Conservation (phyloP, 1,140 invertebrate genomes). For the Galleria mellonella region DNA sequence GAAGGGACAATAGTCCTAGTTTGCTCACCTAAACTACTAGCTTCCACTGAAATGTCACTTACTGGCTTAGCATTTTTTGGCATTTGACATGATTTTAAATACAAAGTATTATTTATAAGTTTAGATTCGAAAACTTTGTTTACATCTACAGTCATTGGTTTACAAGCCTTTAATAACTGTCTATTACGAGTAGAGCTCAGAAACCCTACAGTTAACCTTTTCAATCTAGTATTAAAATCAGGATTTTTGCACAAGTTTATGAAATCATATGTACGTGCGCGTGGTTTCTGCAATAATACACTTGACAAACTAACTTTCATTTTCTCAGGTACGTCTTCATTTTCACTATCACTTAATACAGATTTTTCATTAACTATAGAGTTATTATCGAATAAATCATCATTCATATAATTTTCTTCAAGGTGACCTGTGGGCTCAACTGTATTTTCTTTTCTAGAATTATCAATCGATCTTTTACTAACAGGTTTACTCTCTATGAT, state of each 20-base stretch:
- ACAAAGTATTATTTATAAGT: conserved; percentile 37
- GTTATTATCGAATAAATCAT: not conserved
- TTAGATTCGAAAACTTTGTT: conserved; percentile 51
- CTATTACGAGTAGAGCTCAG: conserved; percentile 42
- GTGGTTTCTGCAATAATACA: conserved; percentile 53
- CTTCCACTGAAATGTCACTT: not conserved
- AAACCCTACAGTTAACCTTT: conserved; percentile 44
- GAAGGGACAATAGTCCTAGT: conserved; percentile 20
- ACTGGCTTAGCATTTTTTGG: not conserved
- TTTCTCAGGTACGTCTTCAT: conserved; percentile 3
- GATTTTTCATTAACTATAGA: not conserved
- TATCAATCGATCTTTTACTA: not conserved
- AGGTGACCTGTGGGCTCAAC: not conserved
- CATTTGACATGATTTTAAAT: conserved; percentile 19
- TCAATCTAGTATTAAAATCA: conserved; percentile 61
- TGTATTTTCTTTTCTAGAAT: conserved; percentile 9
- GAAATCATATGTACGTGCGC: conserved; percentile 39
- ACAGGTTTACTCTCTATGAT: conserved; percentile 36
- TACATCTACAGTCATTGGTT: conserved; percentile 53
- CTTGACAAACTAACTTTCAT: conserved; percentile 31
- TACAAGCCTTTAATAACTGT: conserved; percentile 35
- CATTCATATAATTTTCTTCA: conserved; percentile 10
- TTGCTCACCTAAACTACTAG: not conserved
- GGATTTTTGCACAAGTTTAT: conserved; percentile 62
- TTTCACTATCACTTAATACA: not conserved